Percentiles rank a stretch among this genome's conserved stretches.
phyloP scores from a whole-genome alignment of 2,888 invertebrate genomes.

The Lasius platythorax region DNA sequence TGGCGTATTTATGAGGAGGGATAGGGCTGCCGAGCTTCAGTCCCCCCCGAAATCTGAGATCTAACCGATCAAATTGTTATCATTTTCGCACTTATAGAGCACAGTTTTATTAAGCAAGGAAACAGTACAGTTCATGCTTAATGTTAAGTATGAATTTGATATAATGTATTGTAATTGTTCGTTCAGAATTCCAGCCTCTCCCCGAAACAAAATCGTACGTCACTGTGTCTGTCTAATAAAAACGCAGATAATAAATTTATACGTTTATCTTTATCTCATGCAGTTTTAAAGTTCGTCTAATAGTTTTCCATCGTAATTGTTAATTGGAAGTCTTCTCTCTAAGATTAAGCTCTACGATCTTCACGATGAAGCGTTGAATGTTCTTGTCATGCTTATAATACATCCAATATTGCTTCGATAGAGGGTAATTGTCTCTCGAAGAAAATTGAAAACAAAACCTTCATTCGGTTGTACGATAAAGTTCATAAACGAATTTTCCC shows the following conservation, averaged over 20 bases:
- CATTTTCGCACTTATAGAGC: too few relatives aligned
- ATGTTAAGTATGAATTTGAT: too few relatives aligned
- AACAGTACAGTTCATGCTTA: too few relatives aligned
- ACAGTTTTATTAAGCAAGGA: too few relatives aligned
- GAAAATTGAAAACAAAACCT: conserved; percentile 40
- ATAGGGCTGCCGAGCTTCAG: too few relatives aligned
- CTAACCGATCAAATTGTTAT: too few relatives aligned
- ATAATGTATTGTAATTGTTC: too few relatives aligned
- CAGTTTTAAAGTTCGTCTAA: conserved; percentile 5
- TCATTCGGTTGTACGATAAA: not conserved
- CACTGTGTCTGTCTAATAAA: conserved; percentile 43
- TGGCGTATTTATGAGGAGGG: too few relatives aligned
- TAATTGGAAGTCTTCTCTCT: conserved; percentile 30
- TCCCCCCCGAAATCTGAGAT: too few relatives aligned
- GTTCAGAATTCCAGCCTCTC: too few relatives aligned
- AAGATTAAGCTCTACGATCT: conserved; percentile 2
- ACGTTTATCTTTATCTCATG: conserved; percentile 38
- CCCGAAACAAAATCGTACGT: too few relatives aligned
- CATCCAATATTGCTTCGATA: conserved; percentile 28
- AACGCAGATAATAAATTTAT: conserved; percentile 49
- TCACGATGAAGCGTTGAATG: conserved; percentile 25
- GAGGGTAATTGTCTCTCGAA: conserved; percentile 14
- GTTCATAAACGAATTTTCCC: conserved; percentile 12
- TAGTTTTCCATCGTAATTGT: conserved; percentile 30
- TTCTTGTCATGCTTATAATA: conserved; percentile 33